Evolutionary conservation across 2,797 vertebrate species (phyloP), one percentile per base, ranked within the genome.

Genomic region (Crenichthys baileyi): DNA sequence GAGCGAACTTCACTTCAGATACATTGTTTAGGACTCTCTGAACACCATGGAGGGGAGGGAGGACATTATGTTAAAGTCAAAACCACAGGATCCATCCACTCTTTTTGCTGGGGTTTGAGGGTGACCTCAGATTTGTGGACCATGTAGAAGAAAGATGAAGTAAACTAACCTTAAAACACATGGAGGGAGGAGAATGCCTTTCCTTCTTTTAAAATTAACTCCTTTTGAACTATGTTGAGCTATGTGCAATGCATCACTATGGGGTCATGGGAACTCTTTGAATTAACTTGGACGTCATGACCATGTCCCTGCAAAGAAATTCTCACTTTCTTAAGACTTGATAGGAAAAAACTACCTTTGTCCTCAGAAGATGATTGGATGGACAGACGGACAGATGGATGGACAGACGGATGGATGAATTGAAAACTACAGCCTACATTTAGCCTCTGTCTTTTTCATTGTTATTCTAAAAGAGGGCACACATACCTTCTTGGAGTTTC

Each of bases 1-100:
- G 98, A 87, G 97, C 96, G 92, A 94, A 95, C 96, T 96, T 97
- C 96, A 96, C 96, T 97, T 94, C 95, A 96, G 95, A 97, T 96
- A 96, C 95, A 94, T 95, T 95, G 96, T 95, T 95, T 96, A 95
- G 94, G 94, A 94, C 87, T 87, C 95, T 96, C 93, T 94, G 94
- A 94, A 95, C 94, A 93, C 92, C 92, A 87, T 65, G 85, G 95
- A 92, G 93, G 91, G 88, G 87, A 90, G 90, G 88, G 46, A 79
- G 91, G 92, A 90, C 91, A 86, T 96, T 95, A 95, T 92, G 94
- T 95, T 95, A 94, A 96, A 96, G 93, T 95, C 95, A 95, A 95
- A 94, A 95, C 86, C 58, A 50, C 83, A 80, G 88, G 91, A 93
- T 94, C 93, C 93, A 89, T 79, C 89, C 76, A 36, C 84, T 91